Base-by-base conservation (phyloP, 2,113 vertebrate genomes). In the Xiphophorus hellerii region DNA sequence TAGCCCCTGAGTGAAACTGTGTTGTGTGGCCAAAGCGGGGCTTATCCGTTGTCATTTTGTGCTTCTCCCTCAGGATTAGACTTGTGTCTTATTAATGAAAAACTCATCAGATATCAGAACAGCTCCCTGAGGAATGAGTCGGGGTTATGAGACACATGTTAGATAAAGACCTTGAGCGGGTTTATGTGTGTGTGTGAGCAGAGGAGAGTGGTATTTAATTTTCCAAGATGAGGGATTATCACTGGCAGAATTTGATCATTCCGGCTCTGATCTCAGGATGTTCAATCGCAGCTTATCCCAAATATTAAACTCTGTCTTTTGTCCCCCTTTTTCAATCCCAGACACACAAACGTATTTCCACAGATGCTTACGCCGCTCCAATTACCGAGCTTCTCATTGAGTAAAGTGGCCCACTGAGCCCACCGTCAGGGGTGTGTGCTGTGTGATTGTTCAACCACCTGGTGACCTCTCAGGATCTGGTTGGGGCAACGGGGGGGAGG, bases 91-190 rank as follows among this genome's bases (percentile, higher is more conserved):
- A 88, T 93, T 94, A 93, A 94, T 93, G 82, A 93, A 92, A 94
- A 94, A 92, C 93, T 93, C 92, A 93, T 94, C 88, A 92, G 90
- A 92, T 94, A 86, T 92, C 93, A 93, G 87, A 88, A 84, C 85
- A 87, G 84, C 76, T 89, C 90, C 83, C 78, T 1, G 12, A 80
- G 88, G 86, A 89, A 86, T 76, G 85, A 76, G 74, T 51, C 82
- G 76, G 87, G 76, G 90, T 93, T 90, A 90, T 92, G 90, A 93
- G 90, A 94, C 85, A 78, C 81, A 82, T 90, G 92, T 82, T 85
- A 84, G 87, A 90, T 89, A 88, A 88, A 82, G 76, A 75, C 61
- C 35, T 37, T 69, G 75, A 48, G 77, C 51, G 66, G 75, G 39
- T 60, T 69, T 63, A 58, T 65, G 64, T 74, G 73, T 76, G 78